Base-by-base conservation (phyloP, 2,113 vertebrate genomes). In the Pleuronectes platessa region DNA sequence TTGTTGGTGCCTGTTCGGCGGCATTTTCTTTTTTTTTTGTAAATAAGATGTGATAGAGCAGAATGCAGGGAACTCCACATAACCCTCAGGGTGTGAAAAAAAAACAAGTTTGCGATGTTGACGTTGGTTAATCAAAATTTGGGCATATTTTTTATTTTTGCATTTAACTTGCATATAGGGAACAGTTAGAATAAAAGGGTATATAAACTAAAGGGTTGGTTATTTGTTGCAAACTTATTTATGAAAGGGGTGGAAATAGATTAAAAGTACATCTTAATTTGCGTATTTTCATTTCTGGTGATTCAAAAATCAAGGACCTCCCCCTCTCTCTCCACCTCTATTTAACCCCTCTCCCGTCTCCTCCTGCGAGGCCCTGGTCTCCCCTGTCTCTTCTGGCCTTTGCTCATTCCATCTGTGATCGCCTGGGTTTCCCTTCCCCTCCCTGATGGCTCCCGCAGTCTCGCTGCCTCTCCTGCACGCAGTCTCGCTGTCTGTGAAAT, bases 381-480 rank as follows among this genome's bases (percentile, higher is more conserved):
- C 72, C 75, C 76, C 81, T 70, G 54, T 83, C 55, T 62, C 77
- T 82, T 83, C 81, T 88, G 87, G 87, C 82, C 65, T 58, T 8
- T 77, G 54, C 73, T 74, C 61, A 47, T 69, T 84, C 86, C 82
- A 88, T 91, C 89, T 92, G 91, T 27, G 76, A 55, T 27, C 1
- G 47, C 71, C 42, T 21, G 68, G 76, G 84, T 85, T 70, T 82
- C 72, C 81, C 65, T 77, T 81, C 69, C 83, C 54, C 15, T 66
- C 82, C 90, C 87, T 71, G 84, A 86, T 88, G 89, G 64, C 83
- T 86, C 79, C 75, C 53, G 79, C 73, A 62, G 83, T 64, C 77
- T 77, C 47, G 68, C 81, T 59, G 68, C 68, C 75, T 74, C 64
- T 76, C 54, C 76, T 61, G 83, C 86, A 84, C 83, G 83, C 83